Percentiles rank a stretch among this genome's conserved stretches.
These are phyloP conservation scores for Drosophila parvula DNA, from an alignment of 1,140 invertebrate genomes.

Conservation along the genomic window DNA sequence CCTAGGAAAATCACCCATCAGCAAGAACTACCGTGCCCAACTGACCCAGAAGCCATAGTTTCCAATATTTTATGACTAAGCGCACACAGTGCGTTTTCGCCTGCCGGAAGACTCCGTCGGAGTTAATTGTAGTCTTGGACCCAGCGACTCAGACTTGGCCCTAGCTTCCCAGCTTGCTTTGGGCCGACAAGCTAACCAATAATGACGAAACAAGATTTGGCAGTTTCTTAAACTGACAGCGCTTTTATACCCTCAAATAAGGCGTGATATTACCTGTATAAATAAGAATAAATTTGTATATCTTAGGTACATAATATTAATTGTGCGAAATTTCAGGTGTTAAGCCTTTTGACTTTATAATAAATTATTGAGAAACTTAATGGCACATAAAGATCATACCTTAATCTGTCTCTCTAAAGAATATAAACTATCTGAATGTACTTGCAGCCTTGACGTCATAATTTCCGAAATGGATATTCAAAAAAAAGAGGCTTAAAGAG, in stretches of 20 bases:
- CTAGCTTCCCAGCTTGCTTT: slow-evolving; percentile 24
- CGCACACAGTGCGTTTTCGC: slow-evolving; percentile 27
- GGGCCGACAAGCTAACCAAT: neutral
- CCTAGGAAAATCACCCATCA: slow-evolving; percentile 45
- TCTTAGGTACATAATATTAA: neutral
- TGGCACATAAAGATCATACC: too few relatives aligned
- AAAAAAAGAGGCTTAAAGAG: too few relatives aligned
- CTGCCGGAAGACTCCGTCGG: slow-evolving; percentile 31
- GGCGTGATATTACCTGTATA: too few relatives aligned
- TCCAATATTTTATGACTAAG: slow-evolving; percentile 68
- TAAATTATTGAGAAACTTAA: too few relatives aligned
- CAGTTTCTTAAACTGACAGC: neutral
- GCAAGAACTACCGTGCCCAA: slow-evolving; percentile 75
- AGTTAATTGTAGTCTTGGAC: slow-evolving; percentile 21
- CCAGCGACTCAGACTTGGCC: slow-evolving; percentile 26
- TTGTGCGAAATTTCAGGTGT: too few relatives aligned
- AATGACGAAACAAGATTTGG: slow-evolving; percentile 15
- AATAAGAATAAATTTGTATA: neutral
- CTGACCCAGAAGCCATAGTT: slow-evolving; percentile 76
- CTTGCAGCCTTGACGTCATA: too few relatives aligned
- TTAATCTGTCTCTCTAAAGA: too few relatives aligned
- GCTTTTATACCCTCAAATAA: slow-evolving; percentile 3
- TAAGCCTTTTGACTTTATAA: neutral
- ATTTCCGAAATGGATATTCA: too few relatives aligned
- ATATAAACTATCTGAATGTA: too few relatives aligned